Conservation (phyloP, 2,113 vertebrate genomes). For the Nestor notabilis region DNA sequence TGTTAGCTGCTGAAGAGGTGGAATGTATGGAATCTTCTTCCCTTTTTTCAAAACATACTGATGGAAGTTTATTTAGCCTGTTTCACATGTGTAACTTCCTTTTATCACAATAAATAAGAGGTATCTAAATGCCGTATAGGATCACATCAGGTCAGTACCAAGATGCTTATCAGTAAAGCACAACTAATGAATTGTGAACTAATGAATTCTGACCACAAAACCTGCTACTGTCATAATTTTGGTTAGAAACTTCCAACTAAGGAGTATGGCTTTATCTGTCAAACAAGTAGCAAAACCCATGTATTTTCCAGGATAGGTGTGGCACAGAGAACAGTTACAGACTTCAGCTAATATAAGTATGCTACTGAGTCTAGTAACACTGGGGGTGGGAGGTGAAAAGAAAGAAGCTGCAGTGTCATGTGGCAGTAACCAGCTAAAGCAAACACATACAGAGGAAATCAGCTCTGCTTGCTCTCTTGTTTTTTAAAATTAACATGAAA, state of each 20-base stretch:
- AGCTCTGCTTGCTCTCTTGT: neutral
- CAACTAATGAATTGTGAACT: neutral
- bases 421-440: neutral
- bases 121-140: neutral
- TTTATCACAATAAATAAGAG: neutral
- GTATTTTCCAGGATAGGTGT: neutral
- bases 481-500: slow-evolving; percentile 20
- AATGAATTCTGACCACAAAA: neutral
- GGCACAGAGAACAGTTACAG: neutral
- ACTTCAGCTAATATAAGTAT: neutral
- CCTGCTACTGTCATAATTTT: neutral
- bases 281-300: neutral
- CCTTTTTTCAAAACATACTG: neutral
- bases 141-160: neutral
- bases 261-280: neutral
- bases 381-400: accelerated
- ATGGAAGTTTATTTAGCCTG: neutral
- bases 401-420: neutral
- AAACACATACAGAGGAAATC: neutral
- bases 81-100: neutral
- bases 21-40: neutral
- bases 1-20: neutral
- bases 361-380: neutral
- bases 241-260: neutral
- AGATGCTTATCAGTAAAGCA: neutral